These are phyloP conservation scores for Picus viridis DNA, from an alignment of 2,797 vertebrate species.

Conservation along the genomic window DNA sequence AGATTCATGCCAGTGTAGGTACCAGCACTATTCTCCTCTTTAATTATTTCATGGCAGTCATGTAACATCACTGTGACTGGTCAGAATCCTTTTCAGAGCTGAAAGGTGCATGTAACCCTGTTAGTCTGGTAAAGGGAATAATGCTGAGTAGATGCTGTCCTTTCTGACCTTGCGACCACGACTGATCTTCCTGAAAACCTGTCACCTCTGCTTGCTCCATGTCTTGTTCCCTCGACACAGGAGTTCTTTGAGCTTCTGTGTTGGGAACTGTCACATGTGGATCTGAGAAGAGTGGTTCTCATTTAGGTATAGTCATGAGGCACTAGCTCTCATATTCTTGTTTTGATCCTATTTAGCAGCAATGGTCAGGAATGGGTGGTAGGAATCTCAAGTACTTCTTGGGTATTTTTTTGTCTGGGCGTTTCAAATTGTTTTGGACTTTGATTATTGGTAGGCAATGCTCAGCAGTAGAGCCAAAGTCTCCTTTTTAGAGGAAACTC, in stretches of 20 bases:
- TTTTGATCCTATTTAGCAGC: slow-evolving; percentile 21
- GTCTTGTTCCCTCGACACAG: background rate
- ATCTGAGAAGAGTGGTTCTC: background rate
- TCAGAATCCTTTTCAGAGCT: background rate
- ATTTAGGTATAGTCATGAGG: background rate
- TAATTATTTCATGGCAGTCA: background rate
- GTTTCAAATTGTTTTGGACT: slow-evolving; percentile 4
- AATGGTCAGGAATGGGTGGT: background rate
- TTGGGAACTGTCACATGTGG: fast-evolving
- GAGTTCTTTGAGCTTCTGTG: background rate
- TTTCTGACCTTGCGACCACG: slow-evolving; percentile 11
- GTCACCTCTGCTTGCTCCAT: background rate
- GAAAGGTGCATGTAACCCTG: background rate
- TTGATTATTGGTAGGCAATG: background rate
- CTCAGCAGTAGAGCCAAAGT: background rate
- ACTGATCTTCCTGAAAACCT: slow-evolving; percentile 15
- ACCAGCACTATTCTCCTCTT: background rate
- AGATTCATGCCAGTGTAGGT: background rate
- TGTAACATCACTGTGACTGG: background rate
- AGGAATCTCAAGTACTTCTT: background rate
- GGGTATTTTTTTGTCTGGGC: background rate
- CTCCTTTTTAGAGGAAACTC: background rate
- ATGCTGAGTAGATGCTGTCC: background rate
- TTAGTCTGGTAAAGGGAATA: background rate
- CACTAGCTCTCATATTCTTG: slow-evolving; percentile 1